Conservation (phyloP, 2,113 vertebrate species). For the Calyptommatus sinebrachiatus region DNA sequence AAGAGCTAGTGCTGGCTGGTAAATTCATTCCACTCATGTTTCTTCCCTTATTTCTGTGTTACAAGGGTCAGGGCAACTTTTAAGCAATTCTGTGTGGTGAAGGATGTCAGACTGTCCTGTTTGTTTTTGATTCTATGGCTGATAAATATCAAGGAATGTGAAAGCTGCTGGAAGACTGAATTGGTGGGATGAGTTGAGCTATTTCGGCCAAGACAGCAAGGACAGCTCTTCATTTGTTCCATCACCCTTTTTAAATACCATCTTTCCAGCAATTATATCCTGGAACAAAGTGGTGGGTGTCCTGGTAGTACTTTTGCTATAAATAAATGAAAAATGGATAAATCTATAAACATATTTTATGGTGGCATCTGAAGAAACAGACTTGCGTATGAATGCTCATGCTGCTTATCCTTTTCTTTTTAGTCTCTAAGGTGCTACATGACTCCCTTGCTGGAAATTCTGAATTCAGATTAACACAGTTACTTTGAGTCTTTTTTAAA, state of each 20-base stretch:
- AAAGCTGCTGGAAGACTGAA: constrained; percentile 30
- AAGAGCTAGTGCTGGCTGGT: constrained; percentile 1
- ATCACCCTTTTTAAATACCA: constrained; percentile 12
- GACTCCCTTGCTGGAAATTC: no score
- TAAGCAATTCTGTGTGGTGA: constrained; percentile 30
- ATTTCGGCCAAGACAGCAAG: constrained; percentile 2
- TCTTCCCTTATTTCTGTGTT: constrained; percentile 36
- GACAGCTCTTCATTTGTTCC: constrained; percentile 9
- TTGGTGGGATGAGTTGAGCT: constrained; percentile 13
- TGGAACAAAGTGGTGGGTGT: neutral
- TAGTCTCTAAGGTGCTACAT: no score
- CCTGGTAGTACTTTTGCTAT: neutral
- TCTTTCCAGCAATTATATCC: neutral
- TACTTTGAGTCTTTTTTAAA: no score
- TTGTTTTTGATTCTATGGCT: constrained; percentile 30
- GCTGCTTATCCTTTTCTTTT: no score
- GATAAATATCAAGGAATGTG: constrained; percentile 43
- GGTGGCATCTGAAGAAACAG: neutral
- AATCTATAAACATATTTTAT: neutral
- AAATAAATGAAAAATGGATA: neutral
- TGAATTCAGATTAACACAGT: no score
- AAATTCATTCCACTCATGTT: constrained; percentile 24
- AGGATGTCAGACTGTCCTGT: constrained; percentile 23
- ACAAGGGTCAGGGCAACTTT: constrained; percentile 3
- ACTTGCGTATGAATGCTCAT: no score